Evolutionary conservation across 2,797 vertebrate genomes (phyloP), one percentile per base, ranked within the genome.

Genomic region (Acipenser ruthenus): DNA sequence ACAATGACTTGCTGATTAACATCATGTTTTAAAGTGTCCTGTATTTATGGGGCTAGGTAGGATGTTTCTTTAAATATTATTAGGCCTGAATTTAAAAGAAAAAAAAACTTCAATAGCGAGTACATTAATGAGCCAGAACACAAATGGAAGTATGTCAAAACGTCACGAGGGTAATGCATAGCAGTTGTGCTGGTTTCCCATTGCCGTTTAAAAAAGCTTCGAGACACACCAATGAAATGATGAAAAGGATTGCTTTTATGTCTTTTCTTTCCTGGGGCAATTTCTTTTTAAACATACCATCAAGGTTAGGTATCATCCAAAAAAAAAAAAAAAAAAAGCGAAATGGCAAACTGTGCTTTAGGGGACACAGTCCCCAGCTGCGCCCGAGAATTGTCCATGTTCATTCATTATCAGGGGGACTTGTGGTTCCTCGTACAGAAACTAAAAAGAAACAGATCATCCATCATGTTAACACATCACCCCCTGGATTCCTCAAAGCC

Each of bases 341-440:
- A 69, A 69, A 69, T 61, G 63, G 64, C 64, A 62, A 49, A 13
- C 50, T 47, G 10, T n/a, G 56, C 63, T 59, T 69, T 59, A 10
- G 50, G 64, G 49, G 11, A 47, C 10, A 37, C 23, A 8, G 58
- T 13, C 18, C 51, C 52, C 68, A 23, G 15, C 18, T 65, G 68
- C 13, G 50, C 50, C 56, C 50, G 50, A 12, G 12, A n/a, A 56
- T 47, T 65, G 63, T 69, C 63, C 18, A 37, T 50, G 63, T 60
- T 64, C 56, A 65, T 69, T 69, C 47, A 52, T 48, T 49, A 64
- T 10, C n/a, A 11, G 52, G 37, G 55, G n/a, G 10, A 13, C 18
- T 63, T 55, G 52, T 53, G 23, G 51, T 64, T 53, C 61, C 62
- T 63, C 23, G 48, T 37, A 37, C 37, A 37, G 5, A 37, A 37